phyloP scores from a whole-genome alignment of 1,140 invertebrate genomes.

The Drosophila seguyi region DNA sequence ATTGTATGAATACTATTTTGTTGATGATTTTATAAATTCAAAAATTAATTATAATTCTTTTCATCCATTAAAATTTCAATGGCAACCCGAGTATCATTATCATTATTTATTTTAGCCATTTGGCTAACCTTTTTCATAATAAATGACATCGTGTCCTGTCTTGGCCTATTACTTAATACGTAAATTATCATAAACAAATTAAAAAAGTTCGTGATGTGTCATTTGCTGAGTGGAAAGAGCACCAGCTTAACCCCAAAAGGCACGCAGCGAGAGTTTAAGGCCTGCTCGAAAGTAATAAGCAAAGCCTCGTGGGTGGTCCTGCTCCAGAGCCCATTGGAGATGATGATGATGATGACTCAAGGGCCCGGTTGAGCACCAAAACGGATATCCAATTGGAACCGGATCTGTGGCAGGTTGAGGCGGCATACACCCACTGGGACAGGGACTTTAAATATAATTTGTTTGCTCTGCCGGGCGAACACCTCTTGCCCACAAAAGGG shows the following conservation, averaged over 20 bases:
- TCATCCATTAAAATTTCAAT: constrained; percentile 10
- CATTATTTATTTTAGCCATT: constrained; percentile 10
- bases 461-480: constrained; percentile 53
- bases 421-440: constrained; percentile 54
- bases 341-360: constrained; percentile 39
- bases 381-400: constrained; percentile 77
- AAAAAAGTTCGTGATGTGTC: constrained; percentile 83
- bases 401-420: constrained; percentile 43
- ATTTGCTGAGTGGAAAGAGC: constrained; percentile 45
- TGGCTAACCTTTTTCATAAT: constrained; percentile 39
- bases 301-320: constrained; percentile 72
- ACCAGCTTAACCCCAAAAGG: constrained; percentile 38
- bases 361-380: constrained; percentile 38
- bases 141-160: constrained; percentile 68
- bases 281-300: constrained; percentile 72
- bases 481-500: constrained; percentile 56
- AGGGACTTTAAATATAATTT: constrained; percentile 80
- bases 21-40: too few relatives aligned
- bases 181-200: constrained; percentile 84
- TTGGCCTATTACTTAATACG: constrained; percentile 52
- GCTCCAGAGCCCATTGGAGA: constrained; percentile 24
- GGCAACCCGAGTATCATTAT: not conserved
- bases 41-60: too few relatives aligned
- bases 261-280: constrained; percentile 53
- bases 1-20: not conserved